Percentiles rank a stretch among this genome's conserved stretches.
Conservation (phyloP, 1,140 invertebrate species). For the Thaumetopoea pityocampa region DNA sequence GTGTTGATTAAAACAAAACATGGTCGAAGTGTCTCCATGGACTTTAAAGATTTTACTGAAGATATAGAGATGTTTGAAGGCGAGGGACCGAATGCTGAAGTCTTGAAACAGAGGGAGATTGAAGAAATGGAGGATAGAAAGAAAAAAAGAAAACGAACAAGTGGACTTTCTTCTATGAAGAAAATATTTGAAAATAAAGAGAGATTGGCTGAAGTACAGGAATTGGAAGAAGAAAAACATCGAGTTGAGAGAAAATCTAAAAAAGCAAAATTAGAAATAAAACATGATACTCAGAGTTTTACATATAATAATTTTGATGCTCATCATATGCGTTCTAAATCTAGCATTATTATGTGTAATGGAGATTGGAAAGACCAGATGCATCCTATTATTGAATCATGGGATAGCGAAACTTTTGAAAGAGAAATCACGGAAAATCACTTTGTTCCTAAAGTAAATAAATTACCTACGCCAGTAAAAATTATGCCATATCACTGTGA, state of each 20-base stretch:
- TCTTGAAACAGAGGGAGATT: constrained; percentile 78
- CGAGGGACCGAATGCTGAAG: constrained; percentile 79
- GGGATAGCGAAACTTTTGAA: constrained; percentile 80
- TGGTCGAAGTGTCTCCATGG: constrained; percentile 83
- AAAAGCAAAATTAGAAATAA: constrained; percentile 71
- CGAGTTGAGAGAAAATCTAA: constrained; percentile 61
- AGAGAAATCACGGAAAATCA: constrained; percentile 61
- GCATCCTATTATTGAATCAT: constrained; percentile 77
- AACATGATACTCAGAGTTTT: constrained; percentile 53
- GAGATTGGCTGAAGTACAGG: constrained; percentile 78
- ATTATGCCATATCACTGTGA: constrained; percentile 72
- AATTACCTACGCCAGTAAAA: constrained; percentile 73
- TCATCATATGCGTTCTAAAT: constrained; percentile 67
- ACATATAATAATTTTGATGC: constrained; percentile 54
- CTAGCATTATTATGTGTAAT: constrained; percentile 67
- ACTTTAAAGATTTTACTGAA: constrained; percentile 79
- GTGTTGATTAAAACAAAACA: constrained; percentile 84
- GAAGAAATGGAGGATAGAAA: constrained; percentile 77
- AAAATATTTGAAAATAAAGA: constrained; percentile 89
- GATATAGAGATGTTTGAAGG: constrained; percentile 80
- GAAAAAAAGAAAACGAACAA: constrained; percentile 77
- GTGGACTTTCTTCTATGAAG: constrained; percentile 78
- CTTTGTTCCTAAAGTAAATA: constrained; percentile 59
- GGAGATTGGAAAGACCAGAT: constrained; percentile 79
- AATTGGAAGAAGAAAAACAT: constrained; percentile 66